Evolutionary conservation across 2,113 vertebrate species (phyloP), one percentile per base, ranked within the genome.

Genomic region (Lepus europaeus): DNA sequence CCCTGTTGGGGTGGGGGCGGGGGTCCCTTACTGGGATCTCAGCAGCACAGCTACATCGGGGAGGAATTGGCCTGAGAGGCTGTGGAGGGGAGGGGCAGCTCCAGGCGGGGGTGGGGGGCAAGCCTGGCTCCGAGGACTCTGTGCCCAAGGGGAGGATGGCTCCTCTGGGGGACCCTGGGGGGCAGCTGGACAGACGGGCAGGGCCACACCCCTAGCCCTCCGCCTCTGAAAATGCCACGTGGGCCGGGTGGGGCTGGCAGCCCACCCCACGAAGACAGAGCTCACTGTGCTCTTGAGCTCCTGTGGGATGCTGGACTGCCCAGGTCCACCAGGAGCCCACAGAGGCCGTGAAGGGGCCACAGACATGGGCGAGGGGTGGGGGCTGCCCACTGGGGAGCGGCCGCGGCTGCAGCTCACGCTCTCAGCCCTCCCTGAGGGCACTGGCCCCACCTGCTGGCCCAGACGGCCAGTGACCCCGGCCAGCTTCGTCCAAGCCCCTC

Each of bases 71-170:
- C 69, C 20, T 33, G 36, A 25, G 72, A 64, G 12, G 19, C 3
- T 17, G 3, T 6, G 25, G 27, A 53, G 23, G 4, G 11, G 53
- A 17, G 31, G 49, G 6, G n/a, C 9, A 2, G 4, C 14, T 29
- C 39, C 6, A 27, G 5, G 33, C 25, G 5, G 4, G 5, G 23
- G 5, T n/a, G 5, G 10, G 13, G 39, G 25, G 3, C 70, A 8
- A 0, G 0, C 1, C 1, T 66, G 64, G 25, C 59, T 27, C 39
- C 3, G 33, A 13, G 17, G 27, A n/a, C 20, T 53, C 0, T 9
- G 0, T 10, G 61, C 1, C 22, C 0, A 0, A 3, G 61, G 56
- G 45, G 1, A 39, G 70, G 20, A 27, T 1, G 9, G 27, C 11
- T 53, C 51, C 12, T 80, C 27, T 7, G 45, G 11, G 61, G 56